Base-by-base conservation (phyloP, 2,113 vertebrate species). In the Mustelus asterias region DNA sequence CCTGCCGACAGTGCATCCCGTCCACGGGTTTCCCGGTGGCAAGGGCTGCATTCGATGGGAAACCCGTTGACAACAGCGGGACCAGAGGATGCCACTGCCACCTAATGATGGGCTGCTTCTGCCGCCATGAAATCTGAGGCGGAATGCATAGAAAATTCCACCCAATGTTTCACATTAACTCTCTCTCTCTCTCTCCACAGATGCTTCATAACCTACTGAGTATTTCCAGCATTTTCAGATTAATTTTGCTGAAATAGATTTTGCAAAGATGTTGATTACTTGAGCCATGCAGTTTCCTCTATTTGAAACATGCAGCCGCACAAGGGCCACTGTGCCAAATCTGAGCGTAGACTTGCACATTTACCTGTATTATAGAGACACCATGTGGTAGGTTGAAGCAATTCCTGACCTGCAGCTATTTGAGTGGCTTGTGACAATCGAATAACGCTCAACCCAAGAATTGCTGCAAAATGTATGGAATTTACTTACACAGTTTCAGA, bases 281-380 rank as follows among this genome's bases (percentile, higher is more conserved):
- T 70, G 22, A 72, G 54, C 54, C 13, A 95, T 76, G 13, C 69
- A 95, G 18, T 72, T 90, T 95, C 44, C 37, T 14, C 41, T 72
- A 26, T 93, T 93, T 90, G 88, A 90, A 33, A 29, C 26, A 14
- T 60, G 5, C 41, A 88, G 26, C 48, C 44, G 24, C 16, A 69
- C 24, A 95, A 41, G 41, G 67, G 24, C 26, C 67, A 72, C 29
- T 95, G 44, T 72, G 14, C 14, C 69, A 20, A 72, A 4, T 95
- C 11, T 72, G 93, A 48, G 20, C 29, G 9, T 29, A 14, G 37
- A 48, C 10, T 24, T 95, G 41, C 22, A 72, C 24, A 18, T 95
- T 72, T 48, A 33, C 69, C 69, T 95, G 94, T 76, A 72, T 69
- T 72, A 95, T 54, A 95, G 94, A 72, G 94, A 70, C 94, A 72